Evolutionary conservation across 1,140 invertebrate species (phyloP).

Genomic region (Tyrophagus putrescentiae): DNA sequence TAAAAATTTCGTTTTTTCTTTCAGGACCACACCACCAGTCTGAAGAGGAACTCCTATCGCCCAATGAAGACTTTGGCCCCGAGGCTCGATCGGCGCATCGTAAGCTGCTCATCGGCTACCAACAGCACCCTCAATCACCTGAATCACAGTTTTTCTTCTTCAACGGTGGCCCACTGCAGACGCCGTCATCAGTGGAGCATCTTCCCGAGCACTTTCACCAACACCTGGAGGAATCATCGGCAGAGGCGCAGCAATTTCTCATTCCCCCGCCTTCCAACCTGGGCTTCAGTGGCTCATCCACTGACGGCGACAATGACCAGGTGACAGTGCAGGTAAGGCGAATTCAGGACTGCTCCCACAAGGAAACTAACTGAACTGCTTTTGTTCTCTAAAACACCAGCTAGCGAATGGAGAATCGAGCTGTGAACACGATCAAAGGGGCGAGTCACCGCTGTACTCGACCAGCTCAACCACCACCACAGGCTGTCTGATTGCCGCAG

Average conservation of each 20-base stretch:
- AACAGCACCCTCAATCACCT: neutral
- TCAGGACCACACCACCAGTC: constrained; percentile 16
- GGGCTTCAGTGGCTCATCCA: neutral
- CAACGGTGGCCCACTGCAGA: neutral
- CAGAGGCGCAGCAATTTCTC: neutral
- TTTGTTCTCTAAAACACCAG: no score
- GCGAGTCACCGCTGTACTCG: neutral
- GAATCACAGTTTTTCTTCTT: neutral
- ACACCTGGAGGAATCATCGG: neutral
- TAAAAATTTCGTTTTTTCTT: neutral
- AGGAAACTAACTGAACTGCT: no score
- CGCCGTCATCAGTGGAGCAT: neutral
- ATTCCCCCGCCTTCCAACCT: constrained; percentile 6
- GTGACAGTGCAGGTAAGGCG: no score
- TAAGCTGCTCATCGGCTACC: neutral
- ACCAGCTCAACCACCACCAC: neutral
- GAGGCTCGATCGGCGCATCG: neutral
- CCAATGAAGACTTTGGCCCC: constrained; percentile 18
- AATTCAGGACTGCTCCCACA: no score
- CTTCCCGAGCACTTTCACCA: neutral
- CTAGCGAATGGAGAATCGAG: no score
- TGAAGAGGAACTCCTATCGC: constrained; percentile 24
- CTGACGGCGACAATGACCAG: neutral
- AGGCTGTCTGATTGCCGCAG: constrained; percentile 3
- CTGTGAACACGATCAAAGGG: no score